Evolutionary conservation across 2,888 invertebrate species (phyloP).

Genomic region (Orchesella flavescens): DNA sequence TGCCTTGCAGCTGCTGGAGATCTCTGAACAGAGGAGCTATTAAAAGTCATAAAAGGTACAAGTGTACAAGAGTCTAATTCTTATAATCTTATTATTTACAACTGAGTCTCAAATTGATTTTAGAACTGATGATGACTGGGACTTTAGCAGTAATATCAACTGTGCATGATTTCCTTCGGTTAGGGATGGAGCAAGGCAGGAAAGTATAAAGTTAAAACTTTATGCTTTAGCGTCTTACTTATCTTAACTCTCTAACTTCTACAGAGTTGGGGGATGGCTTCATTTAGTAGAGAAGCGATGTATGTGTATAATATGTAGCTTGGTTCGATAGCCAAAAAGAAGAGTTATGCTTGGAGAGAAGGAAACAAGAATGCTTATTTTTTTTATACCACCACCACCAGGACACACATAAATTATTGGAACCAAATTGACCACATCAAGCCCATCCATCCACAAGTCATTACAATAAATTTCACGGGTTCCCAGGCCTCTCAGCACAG

Average conservation of each 20-base stretch:
- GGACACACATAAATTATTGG: constrained; percentile 29
- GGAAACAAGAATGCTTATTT: background rate
- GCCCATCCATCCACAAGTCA: constrained; percentile 37
- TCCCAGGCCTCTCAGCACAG: constrained; percentile 4
- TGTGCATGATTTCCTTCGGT: too few relatives aligned
- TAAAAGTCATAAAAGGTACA: background rate
- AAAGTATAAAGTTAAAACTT: too few relatives aligned
- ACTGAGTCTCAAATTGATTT: background rate
- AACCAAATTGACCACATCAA: constrained; percentile 44
- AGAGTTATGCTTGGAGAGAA: background rate
- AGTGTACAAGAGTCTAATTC: background rate
- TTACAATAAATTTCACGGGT: constrained; percentile 40
- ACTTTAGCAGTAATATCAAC: too few relatives aligned
- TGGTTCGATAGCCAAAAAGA: background rate
- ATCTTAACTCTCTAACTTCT: too few relatives aligned
- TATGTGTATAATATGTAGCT: too few relatives aligned
- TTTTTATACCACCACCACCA: constrained; percentile 12
- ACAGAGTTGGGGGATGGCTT: too few relatives aligned
- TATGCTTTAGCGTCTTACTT: too few relatives aligned
- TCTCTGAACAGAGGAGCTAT: background rate
- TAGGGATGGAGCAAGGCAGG: too few relatives aligned
- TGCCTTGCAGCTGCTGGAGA: constrained; percentile 37
- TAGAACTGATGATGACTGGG: background rate
- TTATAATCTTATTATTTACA: background rate
- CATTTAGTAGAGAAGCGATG: too few relatives aligned